Evolutionary conservation across 2,113 vertebrate species (phyloP), one percentile per base, ranked within the genome.

Genomic region (Thinocorus orbignyianus): DNA sequence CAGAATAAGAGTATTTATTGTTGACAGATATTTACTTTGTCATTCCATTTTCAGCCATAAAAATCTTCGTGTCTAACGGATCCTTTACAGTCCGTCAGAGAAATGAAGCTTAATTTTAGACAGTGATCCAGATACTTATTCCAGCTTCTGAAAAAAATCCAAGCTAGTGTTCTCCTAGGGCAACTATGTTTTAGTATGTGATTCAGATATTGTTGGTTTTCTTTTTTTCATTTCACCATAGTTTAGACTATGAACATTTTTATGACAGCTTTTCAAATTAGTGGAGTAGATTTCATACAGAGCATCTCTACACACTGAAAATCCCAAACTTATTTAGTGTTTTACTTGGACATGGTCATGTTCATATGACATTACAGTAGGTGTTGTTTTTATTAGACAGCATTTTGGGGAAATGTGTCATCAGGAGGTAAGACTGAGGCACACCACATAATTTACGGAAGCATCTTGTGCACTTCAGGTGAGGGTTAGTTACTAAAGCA

Each of bases 181-280:
- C 48, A 81, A 86, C 30, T 68, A n/a, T 81, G 76, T 88, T 95
- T 94, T 88, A 86, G 42, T 66, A 92, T 71, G 48, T 73, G 65
- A 70, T 86, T 93, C 78, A 41, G 82, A 81, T 74, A 64, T 23
- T 58, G 37, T 55, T 83, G 46, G 14, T 69, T 86, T 76, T 81
- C 13, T 41, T 70, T 70, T 91, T 84, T 90, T 79, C 44, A 61
- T 86, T 90, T 90, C 68, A 55, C 48, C 31, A 3, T 77, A 52
- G 66, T 94, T 92, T 83, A 88, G 89, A 83, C 48, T n/a, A n/a
- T 72, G 51, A 86, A 79, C 44, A 17, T 76, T 81, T 80, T 82
- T 72, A 46, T 94, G 85, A 92, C 74, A 82, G 87, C 81, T 93
- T 93, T 94, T 93, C 92, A 94, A 72, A 90, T 82, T 90, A 93